Percentiles rank a stretch among this genome's conserved stretches.
Evolutionary conservation across 2,113 vertebrate species (phyloP).

Genomic region (Lipotes vexillifer): DNA sequence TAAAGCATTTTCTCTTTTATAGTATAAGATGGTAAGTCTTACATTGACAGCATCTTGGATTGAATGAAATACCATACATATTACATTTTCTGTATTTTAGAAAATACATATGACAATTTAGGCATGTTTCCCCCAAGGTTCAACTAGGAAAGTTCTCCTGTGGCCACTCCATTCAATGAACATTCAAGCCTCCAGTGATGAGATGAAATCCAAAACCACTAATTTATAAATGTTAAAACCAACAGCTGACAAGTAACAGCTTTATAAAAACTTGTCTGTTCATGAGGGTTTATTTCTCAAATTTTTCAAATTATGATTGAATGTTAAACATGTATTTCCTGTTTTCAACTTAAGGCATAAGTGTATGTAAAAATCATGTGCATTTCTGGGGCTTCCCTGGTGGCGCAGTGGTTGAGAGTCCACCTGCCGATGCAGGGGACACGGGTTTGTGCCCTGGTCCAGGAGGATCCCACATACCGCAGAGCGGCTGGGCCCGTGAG

Average conservation of each 20-base stretch:
- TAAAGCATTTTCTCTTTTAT: neutral
- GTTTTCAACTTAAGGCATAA: neutral
- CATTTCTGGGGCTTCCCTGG: neutral
- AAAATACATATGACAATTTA: neutral
- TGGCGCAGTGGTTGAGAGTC: no score
- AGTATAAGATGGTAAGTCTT: neutral
- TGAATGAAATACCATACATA: neutral
- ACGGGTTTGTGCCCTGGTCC: no score
- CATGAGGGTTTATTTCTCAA: neutral
- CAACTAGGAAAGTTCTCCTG: neutral
- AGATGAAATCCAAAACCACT: neutral
- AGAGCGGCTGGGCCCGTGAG: no score
- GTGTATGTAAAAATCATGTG: neutral
- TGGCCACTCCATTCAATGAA: neutral
- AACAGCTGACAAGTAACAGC: neutral
- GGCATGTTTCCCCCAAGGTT: neutral
- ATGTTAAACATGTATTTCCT: neutral
- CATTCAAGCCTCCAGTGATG: neutral
- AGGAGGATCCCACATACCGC: fast-evolving
- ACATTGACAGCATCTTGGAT: neutral
- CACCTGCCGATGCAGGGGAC: no score
- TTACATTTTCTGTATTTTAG: neutral
- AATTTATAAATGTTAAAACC: neutral
- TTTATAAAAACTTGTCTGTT: neutral
- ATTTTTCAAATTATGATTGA: neutral